Percentiles rank a stretch among this genome's conserved stretches.
phyloP scores from a whole-genome alignment of 2,888 invertebrate genomes.

The Serripes groenlandicus region DNA sequence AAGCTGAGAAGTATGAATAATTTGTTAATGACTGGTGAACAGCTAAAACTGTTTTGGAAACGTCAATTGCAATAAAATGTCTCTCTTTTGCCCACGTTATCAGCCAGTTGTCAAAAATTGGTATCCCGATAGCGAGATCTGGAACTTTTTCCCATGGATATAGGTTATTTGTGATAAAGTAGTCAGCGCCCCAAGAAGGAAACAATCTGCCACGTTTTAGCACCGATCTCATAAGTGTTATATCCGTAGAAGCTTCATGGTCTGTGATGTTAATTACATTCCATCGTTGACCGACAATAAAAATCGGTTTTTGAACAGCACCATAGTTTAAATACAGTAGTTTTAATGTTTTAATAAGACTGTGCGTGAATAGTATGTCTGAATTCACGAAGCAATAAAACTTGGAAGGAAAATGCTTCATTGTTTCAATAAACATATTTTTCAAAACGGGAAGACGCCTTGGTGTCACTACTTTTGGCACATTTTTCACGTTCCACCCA shows the following conservation, averaged over 20 bases:
- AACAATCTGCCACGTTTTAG: conserved; percentile 28
- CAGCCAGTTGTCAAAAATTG: conserved; percentile 38
- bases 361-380: conserved; percentile 72
- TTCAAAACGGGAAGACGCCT: conserved; percentile 68
- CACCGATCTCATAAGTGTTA: conserved; percentile 36
- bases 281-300: conserved; percentile 41
- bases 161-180: conserved; percentile 34
- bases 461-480: conserved; percentile 17
- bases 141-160: conserved; percentile 46
- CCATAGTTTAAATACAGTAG: background rate
- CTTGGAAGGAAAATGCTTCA: conserved; percentile 49
- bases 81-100: conserved; percentile 24
- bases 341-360: conserved; percentile 47
- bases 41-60: conserved; percentile 29
- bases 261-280: conserved; percentile 64
- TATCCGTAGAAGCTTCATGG: conserved; percentile 38
- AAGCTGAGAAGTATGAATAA: background rate
- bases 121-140: conserved; percentile 20
- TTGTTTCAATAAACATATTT: conserved; percentile 69
- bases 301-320: conserved; percentile 20
- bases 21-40: conserved; percentile 21
- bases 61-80: conserved; percentile 25
- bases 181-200: conserved; percentile 35
- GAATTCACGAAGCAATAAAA: conserved; percentile 74
- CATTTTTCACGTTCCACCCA: conserved; percentile 52